A percentile compares a stretch with the other conserved stretches of the same genome.
Evolutionary conservation across 1,140 invertebrate species (phyloP).

Genomic region (Centruroides vittatus): DNA sequence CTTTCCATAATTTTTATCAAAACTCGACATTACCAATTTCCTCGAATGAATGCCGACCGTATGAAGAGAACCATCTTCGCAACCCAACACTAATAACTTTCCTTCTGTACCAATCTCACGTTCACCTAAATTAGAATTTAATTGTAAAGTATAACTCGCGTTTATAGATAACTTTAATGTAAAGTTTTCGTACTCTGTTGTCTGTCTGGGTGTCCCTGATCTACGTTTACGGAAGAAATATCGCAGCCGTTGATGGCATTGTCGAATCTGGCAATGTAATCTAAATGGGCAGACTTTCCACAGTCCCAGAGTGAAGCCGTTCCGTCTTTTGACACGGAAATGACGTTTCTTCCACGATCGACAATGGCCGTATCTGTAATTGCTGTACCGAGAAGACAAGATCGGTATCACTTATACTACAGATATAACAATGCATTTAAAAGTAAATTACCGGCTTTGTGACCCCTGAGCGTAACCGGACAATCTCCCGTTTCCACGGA

Average conservation of each 20-base stretch:
- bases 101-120: constrained; percentile 46
- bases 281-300: constrained; percentile 32
- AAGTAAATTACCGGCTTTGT: constrained; percentile 32
- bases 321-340: constrained; percentile 57
- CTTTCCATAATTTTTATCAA: constrained; percentile 20
- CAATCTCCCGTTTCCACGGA: constrained; percentile 48
- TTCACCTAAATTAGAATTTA: constrained; percentile 27
- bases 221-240: constrained; percentile 24
- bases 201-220: constrained; percentile 24
- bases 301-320: constrained; percentile 53
- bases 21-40: constrained; percentile 25
- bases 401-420: no score
- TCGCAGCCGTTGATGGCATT: constrained; percentile 29
- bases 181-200: constrained; percentile 21
- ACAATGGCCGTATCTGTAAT: constrained; percentile 48
- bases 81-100: constrained; percentile 44
- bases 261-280: no score
- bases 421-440: no score
- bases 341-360: constrained; percentile 52
- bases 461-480: constrained; percentile 48
- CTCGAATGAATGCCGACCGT: constrained; percentile 41
- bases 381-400: constrained; percentile 25
- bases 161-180: constrained; percentile 3
- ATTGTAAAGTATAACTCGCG: neutral
- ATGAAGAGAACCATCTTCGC: constrained; percentile 44